Evolutionary conservation across 2,797 vertebrate genomes (phyloP), one percentile per base, ranked within the genome.

Genomic region (Danio kyathit): DNA sequence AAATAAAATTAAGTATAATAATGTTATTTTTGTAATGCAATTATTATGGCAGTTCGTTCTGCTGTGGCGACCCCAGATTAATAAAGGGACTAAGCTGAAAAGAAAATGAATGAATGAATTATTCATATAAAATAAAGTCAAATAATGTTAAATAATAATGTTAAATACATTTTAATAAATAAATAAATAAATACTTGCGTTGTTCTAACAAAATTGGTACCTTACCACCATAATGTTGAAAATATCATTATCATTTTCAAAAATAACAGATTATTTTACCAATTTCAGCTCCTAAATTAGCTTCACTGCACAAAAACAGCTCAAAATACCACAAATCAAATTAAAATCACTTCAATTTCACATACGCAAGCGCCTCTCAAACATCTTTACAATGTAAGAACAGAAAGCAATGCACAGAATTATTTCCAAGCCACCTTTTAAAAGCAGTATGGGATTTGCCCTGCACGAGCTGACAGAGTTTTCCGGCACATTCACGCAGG

Each of bases 391-490:
- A 46, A 14, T 21, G 0, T 19, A 1, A 43, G 38, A 48, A 5
- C 1, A 14, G 2, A 49, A 29, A 29, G 1, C 29, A 29, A 29
- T 3, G 5, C 12, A 52, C 63, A 12, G 56, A 60, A 38, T n/a
- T 0, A 38, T 40, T 61, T 61, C 40, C n/a, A 51, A 67, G 80
- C 52, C 61, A 56, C 16, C 17, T 9, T 16, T 74, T 44, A 56
- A 29, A 72, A 70, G 88, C 90, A 90, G 92, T 13, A n/a, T 91
- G 82, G 92, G 92, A 93, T 92, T 92, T 92, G 91, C 93, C 93
- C 93, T 93, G 91, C 91, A 76, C 40, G 92, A 90, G 92, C 91
- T 93, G 93, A 94, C 91, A 92, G 92, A 92, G 88, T 82, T 57
- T 59, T 54, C 88, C 8, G n/a, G 85, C 86, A 88, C 86, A 89